Percentiles rank a stretch among this genome's conserved stretches.
These are phyloP conservation scores for Tiphia femorata DNA, from an alignment of 2,888 invertebrate species.

Conservation along the genomic window DNA sequence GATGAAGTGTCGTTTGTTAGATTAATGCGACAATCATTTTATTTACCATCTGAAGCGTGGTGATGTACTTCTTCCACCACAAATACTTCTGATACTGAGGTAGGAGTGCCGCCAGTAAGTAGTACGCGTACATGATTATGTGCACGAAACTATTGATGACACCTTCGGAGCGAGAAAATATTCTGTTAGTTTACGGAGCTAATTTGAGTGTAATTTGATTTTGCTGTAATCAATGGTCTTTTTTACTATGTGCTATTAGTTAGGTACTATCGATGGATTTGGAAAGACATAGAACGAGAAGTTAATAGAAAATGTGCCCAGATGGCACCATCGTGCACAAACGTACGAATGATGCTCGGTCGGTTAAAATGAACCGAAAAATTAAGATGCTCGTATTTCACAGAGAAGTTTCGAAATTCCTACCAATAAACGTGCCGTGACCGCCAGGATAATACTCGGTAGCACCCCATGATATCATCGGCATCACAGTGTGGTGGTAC, in stretches of 20 bases:
- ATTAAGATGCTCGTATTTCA: not conserved
- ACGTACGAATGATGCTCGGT: not conserved
- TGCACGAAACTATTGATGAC: constrained; percentile 95
- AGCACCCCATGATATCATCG: constrained; percentile 92
- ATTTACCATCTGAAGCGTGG: constrained; percentile 89
- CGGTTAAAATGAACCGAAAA: not conserved
- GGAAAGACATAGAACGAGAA: too few species aligned
- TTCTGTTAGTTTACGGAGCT: not conserved
- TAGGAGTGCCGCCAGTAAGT: constrained; percentile 89
- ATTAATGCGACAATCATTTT: too few species aligned
- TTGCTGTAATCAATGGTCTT: not conserved
- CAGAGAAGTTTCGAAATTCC: not conserved
- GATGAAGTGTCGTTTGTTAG: too few species aligned
- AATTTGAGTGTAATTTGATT: not conserved
- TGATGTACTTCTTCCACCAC: constrained; percentile 96
- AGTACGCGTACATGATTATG: constrained; percentile 94
- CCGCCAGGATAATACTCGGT: constrained; percentile 89
- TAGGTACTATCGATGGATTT: not conserved
- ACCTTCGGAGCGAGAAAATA: constrained; percentile 68
- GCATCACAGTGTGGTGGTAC: constrained; percentile 96
- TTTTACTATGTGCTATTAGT: not conserved
- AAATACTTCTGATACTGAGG: constrained; percentile 89
- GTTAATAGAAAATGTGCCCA: too few species aligned
- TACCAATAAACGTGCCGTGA: constrained; percentile 88
- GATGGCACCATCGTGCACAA: not conserved